Evolutionary conservation across 2,888 invertebrate species (phyloP), one percentile per base, ranked within the genome.

Genomic region (Troglohyphantes excavatus): DNA sequence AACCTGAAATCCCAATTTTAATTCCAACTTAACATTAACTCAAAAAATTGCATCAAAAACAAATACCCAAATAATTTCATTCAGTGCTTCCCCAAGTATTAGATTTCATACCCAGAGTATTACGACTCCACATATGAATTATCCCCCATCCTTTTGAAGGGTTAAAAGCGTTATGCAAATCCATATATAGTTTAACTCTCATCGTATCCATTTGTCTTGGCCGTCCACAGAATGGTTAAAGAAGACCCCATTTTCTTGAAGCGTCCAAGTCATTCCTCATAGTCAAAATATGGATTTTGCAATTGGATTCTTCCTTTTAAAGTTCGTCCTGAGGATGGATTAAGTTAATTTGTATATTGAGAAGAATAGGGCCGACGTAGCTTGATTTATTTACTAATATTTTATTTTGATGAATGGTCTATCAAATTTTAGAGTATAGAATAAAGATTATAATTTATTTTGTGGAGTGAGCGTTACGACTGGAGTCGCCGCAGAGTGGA

Each of bases 241-340:
- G 26, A 21, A 53, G 23, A 43, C 26, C 29, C 23, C 39, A 39
- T 72, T 46, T 72, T 46, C 46, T 72, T 26, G 43, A 17, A 21
- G 46, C 9, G 17, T 9, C n/a, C n/a, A n/a, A 17, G 27, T 26
- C 72, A 72, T 72, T 72, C 46, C 46, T 72, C 72, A 26, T 11
- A 72, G 72, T 72, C 72, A 72, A 72, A 72, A 72, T 72, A 72
- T 72, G n/a, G 72, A 72, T 72, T 72, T 46, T 72, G 72, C 46
- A 26, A 72, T 72, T 46, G 46, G 26, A 46, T 23, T 7, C 46
- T 46, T 23, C 46, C 17, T 72, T 26, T 72, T 19, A 46, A 46
- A 72, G 46, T 46, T 46, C 72, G 13, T 72, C 26, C 46, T 26
- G 5, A 23, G 27, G 72, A 72, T 46, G 17, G 72, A 72, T 72